phyloP scores from a whole-genome alignment of 1,140 invertebrate species.

The Saxidomus purpurata region DNA sequence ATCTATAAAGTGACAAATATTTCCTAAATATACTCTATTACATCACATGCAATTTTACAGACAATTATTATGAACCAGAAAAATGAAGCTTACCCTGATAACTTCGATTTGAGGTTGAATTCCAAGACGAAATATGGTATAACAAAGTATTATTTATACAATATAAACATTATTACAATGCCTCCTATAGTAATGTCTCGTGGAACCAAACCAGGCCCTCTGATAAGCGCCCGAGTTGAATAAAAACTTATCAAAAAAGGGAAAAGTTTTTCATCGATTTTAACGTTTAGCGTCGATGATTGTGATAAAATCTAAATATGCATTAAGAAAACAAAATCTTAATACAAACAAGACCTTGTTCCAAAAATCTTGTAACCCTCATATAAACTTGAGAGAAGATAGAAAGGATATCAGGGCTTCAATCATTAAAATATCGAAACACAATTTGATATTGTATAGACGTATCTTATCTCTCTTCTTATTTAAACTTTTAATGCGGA shows the following conservation, averaged over 20 bases:
- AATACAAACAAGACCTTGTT: slow-evolving; percentile 23
- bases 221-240: neutral
- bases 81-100: no score
- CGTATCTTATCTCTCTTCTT: neutral
- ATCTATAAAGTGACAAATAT: no score
- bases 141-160: no score
- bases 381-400: slow-evolving; percentile 21
- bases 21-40: no score
- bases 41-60: no score
- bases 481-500: neutral
- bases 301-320: slow-evolving; percentile 6
- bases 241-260: slow-evolving; percentile 35
- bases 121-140: no score
- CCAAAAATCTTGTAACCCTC: slow-evolving; percentile 2
- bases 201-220: neutral
- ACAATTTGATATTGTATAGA: slow-evolving; percentile 1
- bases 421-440: slow-evolving; percentile 15
- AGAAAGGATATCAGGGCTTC: neutral
- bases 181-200: neutral
- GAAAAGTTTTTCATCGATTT: slow-evolving; percentile 7
- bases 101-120: no score
- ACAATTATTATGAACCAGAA: no score
- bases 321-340: slow-evolving; percentile 35
- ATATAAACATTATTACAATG: neutral
- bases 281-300: slow-evolving; percentile 1